Conservation (phyloP, 1,140 invertebrate genomes). For the Cotesia typhae region DNA sequence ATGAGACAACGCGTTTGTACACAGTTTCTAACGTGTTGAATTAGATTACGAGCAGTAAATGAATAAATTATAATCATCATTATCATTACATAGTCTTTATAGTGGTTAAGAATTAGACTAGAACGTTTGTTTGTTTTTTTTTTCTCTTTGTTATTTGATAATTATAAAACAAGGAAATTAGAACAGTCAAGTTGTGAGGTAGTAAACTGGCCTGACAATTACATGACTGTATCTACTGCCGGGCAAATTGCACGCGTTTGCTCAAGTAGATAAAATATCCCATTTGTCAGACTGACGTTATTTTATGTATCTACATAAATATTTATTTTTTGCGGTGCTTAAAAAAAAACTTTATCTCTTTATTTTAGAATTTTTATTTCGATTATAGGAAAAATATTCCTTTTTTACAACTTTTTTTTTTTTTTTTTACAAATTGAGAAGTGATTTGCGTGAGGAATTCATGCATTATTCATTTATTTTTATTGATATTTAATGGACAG, state of each 20-base stretch:
- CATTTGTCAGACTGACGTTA: constrained; percentile 23
- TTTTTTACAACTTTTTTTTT: background rate
- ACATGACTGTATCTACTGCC: constrained; percentile 35
- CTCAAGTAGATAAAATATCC: constrained; percentile 16
- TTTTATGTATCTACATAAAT: background rate
- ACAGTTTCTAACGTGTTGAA: background rate
- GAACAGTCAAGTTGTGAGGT: background rate
- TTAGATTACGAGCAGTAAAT: background rate
- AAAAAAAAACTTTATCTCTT: background rate
- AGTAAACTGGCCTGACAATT: constrained; percentile 28
- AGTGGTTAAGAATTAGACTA: background rate
- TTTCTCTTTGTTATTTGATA: too few species aligned
- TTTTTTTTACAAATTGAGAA: background rate
- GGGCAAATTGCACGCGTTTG: constrained; percentile 10
- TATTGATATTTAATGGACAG: too few species aligned
- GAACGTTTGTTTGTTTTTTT: constrained; percentile 22
- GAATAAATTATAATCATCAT: background rate
- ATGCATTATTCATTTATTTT: constrained; percentile 3
- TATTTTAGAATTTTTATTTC: constrained; percentile 2
- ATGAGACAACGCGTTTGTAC: background rate
- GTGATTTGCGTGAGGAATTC: background rate
- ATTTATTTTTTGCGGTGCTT: background rate
- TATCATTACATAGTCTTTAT: background rate
- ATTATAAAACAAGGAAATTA: background rate
- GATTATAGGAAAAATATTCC: background rate